A percentile compares a stretch with the other conserved stretches of the same genome.
These are phyloP conservation scores for Aurelia sp. DNA, from an alignment of 30 jellyfish, hydroid and myxozoan genomes.

Conservation along the genomic window DNA sequence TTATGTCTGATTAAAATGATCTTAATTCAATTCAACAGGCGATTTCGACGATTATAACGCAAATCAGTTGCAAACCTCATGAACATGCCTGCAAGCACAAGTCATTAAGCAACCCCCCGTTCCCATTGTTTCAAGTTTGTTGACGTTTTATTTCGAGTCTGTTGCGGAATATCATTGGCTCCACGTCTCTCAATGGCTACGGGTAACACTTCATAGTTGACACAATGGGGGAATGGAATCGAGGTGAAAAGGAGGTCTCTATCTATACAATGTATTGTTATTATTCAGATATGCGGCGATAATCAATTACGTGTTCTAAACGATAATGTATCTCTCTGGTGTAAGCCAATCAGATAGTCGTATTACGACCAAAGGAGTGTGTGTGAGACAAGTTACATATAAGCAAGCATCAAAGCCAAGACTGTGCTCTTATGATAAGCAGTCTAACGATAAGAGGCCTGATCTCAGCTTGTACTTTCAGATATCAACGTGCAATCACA, in stretches of 20 bases:
- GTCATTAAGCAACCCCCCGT: neutral
- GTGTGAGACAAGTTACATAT: no score
- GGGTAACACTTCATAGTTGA: constrained; percentile 49
- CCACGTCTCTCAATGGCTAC: constrained; percentile 54
- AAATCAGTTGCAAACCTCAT: no score
- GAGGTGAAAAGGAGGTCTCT: constrained; percentile 50
- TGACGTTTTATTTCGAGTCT: constrained; percentile 7
- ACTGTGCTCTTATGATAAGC: no score
- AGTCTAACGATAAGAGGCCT: neutral
- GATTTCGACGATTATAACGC: no score
- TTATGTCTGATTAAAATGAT: no score
- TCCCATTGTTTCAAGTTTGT: neutral
- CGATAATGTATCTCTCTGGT: constrained; percentile 24
- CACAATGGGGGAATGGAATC: constrained; percentile 38
- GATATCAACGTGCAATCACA: no score
- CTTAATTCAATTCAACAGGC: no score
- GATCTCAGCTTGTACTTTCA: constrained; percentile 13
- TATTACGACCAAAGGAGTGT: neutral
- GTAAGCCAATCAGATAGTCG: constrained; percentile 54
- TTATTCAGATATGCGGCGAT: constrained; percentile 36
- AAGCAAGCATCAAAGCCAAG: no score
- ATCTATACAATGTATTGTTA: constrained; percentile 37
- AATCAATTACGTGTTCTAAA: constrained; percentile 22
- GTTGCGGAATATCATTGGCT: constrained; percentile 52
- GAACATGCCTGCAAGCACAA: no score